Percentiles rank a stretch among this genome's conserved stretches.
Evolutionary conservation across 2,888 invertebrate species (phyloP).

Genomic region (Invenusta paracnida): DNA sequence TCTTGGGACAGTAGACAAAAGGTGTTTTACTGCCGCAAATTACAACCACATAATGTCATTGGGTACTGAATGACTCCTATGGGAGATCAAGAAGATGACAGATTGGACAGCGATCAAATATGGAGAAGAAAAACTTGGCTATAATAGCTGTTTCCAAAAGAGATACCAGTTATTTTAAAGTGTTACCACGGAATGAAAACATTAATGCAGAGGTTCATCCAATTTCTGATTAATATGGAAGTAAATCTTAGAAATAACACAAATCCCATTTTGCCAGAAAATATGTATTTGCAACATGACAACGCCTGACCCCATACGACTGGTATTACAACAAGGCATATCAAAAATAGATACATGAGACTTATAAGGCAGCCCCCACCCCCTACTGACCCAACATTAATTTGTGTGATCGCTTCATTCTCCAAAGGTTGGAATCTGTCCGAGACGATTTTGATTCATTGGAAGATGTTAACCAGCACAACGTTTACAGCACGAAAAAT

Average conservation of each 20-base stretch:
- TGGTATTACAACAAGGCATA: not conserved
- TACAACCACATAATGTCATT: not conserved
- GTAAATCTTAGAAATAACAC: not conserved
- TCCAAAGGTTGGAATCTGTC: not conserved
- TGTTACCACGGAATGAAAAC: not conserved
- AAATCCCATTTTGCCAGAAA: constrained; percentile 7
- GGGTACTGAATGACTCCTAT: not conserved
- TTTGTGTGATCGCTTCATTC: not conserved
- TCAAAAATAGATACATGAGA: not conserved
- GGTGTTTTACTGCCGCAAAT: not conserved
- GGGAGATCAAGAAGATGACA: not conserved
- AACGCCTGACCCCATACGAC: not conserved
- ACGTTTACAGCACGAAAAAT: not conserved
- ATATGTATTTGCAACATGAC: not conserved
- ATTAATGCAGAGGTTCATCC: not conserved
- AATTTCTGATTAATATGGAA: not conserved
- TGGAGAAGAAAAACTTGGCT: not conserved
- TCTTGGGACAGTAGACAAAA: not conserved
- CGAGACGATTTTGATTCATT: not conserved
- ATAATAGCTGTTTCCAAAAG: not conserved
- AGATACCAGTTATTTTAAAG: not conserved
- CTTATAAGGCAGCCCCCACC: not conserved
- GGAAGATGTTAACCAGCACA: not conserved
- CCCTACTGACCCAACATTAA: not conserved
- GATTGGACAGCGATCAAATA: not conserved